Evolutionary conservation across 2,113 vertebrate species (phyloP), one percentile per base, ranked within the genome.

Genomic region (Blennius ocellaris): DNA sequence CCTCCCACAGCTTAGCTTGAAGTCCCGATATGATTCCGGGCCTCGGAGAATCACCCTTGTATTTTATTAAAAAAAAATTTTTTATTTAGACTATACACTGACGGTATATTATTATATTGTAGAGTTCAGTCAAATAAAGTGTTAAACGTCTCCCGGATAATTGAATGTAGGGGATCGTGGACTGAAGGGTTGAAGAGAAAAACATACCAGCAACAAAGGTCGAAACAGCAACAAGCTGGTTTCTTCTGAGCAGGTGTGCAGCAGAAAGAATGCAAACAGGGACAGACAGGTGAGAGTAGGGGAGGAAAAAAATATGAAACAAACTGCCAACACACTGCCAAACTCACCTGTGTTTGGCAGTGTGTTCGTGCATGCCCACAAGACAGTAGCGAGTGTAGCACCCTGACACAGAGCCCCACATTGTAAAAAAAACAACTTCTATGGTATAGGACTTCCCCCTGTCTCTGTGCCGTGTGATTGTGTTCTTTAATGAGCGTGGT

Each of bases 361-460:
- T 21, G 16, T 43, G 61, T 36, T 36, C 53, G 55, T 8, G 36
- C 30, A 17, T 8, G 21, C 6, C 10, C 5, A 54, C 16, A 15
- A 73, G n/a, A 71, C n/a, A 68, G 15, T 44, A 51, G 38, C 1
- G 3, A 61, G 39, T 15, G 47, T 30, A 30, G 17, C 41, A 48
- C 53, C 58, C 62, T 61, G 72, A 58, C 48, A 55, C 54, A 30
- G 64, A 77, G 43, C 47, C 56, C 48, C 56, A 51, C 50, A 14
- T 3, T 55, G 11, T n/a, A 41, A 71, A 45, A 41, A 71, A 45
- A 30, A 53, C 17, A 61, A 7, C 69, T 59, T 37, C 52, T 48
- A 7, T 4, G 41, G 50, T 40, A 47, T 41, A 69, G 69, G 69
- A 78, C 63, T 76, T 83, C 38, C 68, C 66, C 50, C 68, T 62